Percentiles rank a stretch among this genome's conserved stretches.
Evolutionary conservation across 2,888 invertebrate species (phyloP).

Genomic region (Melangyna quadrimaculata): DNA sequence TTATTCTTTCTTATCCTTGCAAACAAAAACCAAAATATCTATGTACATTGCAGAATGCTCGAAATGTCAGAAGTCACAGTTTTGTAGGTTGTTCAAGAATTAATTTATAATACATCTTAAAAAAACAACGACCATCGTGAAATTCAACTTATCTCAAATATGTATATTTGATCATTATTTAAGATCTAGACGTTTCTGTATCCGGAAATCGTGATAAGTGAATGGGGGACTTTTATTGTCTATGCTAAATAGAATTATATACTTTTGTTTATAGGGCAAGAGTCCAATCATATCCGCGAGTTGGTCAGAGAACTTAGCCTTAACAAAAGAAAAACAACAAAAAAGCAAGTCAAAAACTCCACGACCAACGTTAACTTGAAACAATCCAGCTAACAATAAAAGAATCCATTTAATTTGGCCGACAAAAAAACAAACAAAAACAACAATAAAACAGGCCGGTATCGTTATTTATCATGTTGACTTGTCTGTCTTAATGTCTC

Average conservation of each 20-base stretch:
- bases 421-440: slow-evolving; percentile 4
- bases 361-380: neutral
- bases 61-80: too few species aligned
- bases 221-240: neutral
- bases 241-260: neutral
- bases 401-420: neutral
- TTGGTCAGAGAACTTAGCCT: neutral
- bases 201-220: slow-evolving; percentile 32
- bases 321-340: neutral
- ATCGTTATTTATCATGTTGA: slow-evolving; percentile 30
- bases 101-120: too few species aligned
- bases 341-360: neutral
- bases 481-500: slow-evolving; percentile 36
- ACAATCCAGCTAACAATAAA: neutral
- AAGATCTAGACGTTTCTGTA: slow-evolving; percentile 8
- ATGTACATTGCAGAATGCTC: too few species aligned
- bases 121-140: neutral
- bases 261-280: slow-evolving; percentile 7
- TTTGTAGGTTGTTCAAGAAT: too few species aligned
- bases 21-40: too few species aligned
- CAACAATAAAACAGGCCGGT: neutral
- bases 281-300: slow-evolving; percentile 4
- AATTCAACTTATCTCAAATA: neutral
- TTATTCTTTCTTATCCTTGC: too few species aligned
- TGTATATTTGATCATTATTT: neutral